Percentiles rank a stretch among this genome's conserved stretches.
Evolutionary conservation across 2,888 invertebrate species (phyloP).

Genomic region (Abrostola triplasia): DNA sequence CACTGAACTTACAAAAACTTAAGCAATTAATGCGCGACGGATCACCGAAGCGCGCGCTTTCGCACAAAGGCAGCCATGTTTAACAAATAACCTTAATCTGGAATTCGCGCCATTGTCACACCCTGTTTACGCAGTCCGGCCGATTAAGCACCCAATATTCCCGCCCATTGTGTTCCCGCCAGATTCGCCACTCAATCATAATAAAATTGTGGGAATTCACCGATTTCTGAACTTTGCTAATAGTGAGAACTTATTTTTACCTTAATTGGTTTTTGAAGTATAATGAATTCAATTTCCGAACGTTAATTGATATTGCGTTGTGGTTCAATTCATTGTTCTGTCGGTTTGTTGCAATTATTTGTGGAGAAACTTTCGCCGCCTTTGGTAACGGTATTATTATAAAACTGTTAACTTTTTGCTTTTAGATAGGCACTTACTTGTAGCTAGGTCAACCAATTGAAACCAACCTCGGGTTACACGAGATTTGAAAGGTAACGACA

Average conservation of each 20-base stretch:
- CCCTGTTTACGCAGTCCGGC: constrained; percentile 77
- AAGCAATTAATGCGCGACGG: constrained; percentile 69
- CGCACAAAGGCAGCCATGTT: constrained; percentile 76
- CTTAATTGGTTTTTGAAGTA: constrained; percentile 71
- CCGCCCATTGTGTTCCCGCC: constrained; percentile 73
- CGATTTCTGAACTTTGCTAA: constrained; percentile 74
- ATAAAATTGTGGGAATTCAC: constrained; percentile 82
- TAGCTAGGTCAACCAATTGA: not conserved
- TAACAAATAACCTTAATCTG: constrained; percentile 84
- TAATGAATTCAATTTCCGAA: constrained; percentile 69
- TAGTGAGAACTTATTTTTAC: constrained; percentile 77
- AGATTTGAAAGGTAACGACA: not conserved
- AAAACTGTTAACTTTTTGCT: not conserved
- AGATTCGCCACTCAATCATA: constrained; percentile 79
- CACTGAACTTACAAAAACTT: constrained; percentile 68
- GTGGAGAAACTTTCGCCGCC: constrained; percentile 41
- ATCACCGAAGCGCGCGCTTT: constrained; percentile 70
- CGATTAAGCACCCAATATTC: constrained; percentile 79
- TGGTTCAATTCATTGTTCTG: constrained; percentile 57
- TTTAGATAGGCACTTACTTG: not conserved
- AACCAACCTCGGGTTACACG: not conserved
- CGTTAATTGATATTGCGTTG: constrained; percentile 62
- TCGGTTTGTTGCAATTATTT: constrained; percentile 45
- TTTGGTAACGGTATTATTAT: constrained; percentile 18
- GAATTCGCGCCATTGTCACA: constrained; percentile 70